These are phyloP conservation scores for Thelaira solivaga DNA, from an alignment of 2,888 invertebrate species.

Conservation along the genomic window DNA sequence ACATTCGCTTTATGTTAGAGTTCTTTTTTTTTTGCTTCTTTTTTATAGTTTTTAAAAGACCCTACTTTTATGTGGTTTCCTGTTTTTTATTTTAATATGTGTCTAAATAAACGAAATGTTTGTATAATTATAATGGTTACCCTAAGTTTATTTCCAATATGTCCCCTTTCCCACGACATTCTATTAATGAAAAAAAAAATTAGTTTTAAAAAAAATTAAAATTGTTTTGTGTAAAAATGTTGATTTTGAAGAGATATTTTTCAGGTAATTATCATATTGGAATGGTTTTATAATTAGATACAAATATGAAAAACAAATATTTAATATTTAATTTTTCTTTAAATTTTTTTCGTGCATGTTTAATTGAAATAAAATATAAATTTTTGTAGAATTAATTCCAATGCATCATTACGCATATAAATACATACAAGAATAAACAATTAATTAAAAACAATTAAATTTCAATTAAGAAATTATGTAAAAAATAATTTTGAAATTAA, in stretches of 20 bases:
- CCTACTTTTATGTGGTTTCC: background rate
- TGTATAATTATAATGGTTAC: background rate
- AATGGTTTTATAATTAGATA: constrained; percentile 28
- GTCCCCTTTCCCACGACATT: constrained; percentile 19
- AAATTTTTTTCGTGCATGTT: constrained; percentile 31
- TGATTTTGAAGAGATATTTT: background rate
- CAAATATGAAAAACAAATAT: constrained; percentile 23
- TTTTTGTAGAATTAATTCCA: constrained; percentile 45
- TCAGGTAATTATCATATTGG: no score
- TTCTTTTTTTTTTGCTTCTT: background rate
- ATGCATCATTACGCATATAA: constrained; percentile 44
- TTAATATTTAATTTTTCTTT: constrained; percentile 23
- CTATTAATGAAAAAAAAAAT: constrained; percentile 23
- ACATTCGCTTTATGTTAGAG: constrained; percentile 54
- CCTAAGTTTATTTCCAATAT: background rate
- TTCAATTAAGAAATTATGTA: constrained; percentile 58
- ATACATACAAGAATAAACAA: constrained; percentile 49
- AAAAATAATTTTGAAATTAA: constrained; percentile 47
- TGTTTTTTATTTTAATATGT: no score
- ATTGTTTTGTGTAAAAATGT: background rate
- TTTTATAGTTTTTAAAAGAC: background rate
- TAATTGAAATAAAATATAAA: constrained; percentile 15
- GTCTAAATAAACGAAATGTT: no score
- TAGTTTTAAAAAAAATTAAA: constrained; percentile 6
- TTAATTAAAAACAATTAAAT: constrained; percentile 41